These are phyloP conservation scores for Stegana nigrithorax DNA, from an alignment of 2,888 invertebrate species.

Conservation along the genomic window DNA sequence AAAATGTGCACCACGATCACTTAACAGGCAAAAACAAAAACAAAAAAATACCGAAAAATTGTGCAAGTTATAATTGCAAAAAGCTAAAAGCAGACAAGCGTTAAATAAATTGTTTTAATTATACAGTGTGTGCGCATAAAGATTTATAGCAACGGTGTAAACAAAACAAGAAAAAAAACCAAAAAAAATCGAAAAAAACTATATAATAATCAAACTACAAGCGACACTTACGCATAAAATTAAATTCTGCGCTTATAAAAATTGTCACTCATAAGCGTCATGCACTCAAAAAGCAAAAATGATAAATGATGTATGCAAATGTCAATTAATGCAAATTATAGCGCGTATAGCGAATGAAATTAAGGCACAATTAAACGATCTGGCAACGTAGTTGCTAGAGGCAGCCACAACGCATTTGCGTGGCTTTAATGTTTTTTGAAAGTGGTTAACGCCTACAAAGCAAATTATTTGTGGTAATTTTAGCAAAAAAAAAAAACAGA, in stretches of 20 bases:
- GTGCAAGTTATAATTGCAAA: too few relatives aligned
- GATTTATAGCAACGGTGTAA: too few relatives aligned
- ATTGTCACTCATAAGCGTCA: background rate
- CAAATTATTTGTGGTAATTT: too few relatives aligned
- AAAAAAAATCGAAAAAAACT: conserved; percentile 20
- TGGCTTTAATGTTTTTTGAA: background rate
- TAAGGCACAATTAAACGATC: conserved; percentile 36
- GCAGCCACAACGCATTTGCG: conserved; percentile 42
- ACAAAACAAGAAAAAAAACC: conserved; percentile 7
- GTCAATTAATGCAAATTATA: conserved; percentile 59
- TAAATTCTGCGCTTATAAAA: conserved; percentile 43
- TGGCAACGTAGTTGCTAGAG: conserved; percentile 5
- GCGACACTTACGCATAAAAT: conserved; percentile 55
- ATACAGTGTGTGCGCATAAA: too few relatives aligned
- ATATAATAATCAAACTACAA: too few relatives aligned
- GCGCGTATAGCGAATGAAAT: conserved; percentile 19
- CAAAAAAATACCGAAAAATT: too few relatives aligned
- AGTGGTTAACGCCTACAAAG: background rate
- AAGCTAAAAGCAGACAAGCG: too few relatives aligned
- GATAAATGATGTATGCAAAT: conserved; percentile 43
- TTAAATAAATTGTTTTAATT: too few relatives aligned
- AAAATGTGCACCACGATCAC: too few relatives aligned
- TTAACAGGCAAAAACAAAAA: too few relatives aligned
- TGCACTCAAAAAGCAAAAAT: background rate
- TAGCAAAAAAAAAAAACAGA: background rate